A percentile compares a stretch with the other conserved stretches of the same genome.
phyloP scores from a whole-genome alignment of 2,113 vertebrate species.

The Centrocercus urophasianus region DNA sequence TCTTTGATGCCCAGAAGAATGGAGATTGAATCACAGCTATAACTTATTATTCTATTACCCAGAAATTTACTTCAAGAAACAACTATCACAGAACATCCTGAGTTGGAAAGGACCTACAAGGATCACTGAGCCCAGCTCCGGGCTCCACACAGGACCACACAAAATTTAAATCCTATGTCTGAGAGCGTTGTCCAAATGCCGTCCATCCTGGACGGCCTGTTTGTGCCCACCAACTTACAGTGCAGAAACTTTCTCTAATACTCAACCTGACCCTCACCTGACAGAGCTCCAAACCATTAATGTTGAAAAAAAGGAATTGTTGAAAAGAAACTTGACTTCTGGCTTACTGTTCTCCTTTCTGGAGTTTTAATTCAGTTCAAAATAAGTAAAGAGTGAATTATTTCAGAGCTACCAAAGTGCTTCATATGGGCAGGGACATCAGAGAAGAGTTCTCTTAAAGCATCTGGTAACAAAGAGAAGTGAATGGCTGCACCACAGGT shows the following conservation, averaged over 20 bases:
- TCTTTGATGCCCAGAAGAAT: neutral
- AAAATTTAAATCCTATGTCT: neutral
- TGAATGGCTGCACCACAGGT: neutral
- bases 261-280: neutral
- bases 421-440: neutral
- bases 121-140: neutral
- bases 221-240: neutral
- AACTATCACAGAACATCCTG: neutral
- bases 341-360: neutral
- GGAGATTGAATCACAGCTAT: neutral
- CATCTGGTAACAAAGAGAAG: neutral
- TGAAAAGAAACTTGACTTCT: neutral
- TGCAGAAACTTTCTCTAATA: neutral
- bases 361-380: neutral
- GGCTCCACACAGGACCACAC: neutral
- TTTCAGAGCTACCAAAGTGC: neutral
- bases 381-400: neutral
- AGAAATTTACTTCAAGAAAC: neutral
- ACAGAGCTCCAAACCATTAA: neutral
- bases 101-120: neutral
- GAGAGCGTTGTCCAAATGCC: too few species aligned
- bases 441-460: neutral
- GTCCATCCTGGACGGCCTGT: neutral
- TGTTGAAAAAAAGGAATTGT: rapidly evolving
- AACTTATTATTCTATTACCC: neutral